Conservation (phyloP, 2,797 vertebrate genomes). For the Pyrrhura leucotis region DNA sequence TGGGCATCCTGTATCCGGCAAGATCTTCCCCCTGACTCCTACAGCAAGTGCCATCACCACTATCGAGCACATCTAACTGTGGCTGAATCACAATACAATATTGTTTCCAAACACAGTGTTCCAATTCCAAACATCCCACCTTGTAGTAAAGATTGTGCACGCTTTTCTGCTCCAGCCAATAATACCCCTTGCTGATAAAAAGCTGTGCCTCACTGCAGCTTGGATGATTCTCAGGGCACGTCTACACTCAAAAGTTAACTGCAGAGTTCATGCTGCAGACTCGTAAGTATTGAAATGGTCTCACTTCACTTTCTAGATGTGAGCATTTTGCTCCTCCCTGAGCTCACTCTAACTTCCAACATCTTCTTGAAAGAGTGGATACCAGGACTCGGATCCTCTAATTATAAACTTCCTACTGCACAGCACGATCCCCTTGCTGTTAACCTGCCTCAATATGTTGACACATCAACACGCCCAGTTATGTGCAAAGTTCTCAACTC, state of each 20-base stretch:
- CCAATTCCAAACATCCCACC: neutral
- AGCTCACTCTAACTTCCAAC: neutral
- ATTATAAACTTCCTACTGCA: neutral
- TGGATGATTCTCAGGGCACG: neutral
- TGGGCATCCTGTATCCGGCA: accelerated
- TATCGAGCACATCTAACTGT: neutral
- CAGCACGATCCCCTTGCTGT: neutral
- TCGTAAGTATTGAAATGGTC: neutral
- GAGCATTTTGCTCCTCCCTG: neutral
- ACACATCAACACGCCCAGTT: neutral
- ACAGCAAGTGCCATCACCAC: too few species aligned
- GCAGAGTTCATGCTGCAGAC: neutral
- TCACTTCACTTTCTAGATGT: slow-evolving; percentile 1
- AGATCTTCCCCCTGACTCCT: neutral
- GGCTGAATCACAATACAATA: neutral
- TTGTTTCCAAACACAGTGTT: neutral
- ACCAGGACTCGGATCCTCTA: neutral
- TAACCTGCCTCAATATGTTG: neutral
- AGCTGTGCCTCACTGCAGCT: neutral
- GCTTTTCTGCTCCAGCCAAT: neutral
- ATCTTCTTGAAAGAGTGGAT: neutral
- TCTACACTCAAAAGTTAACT: neutral
- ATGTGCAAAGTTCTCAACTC: neutral
- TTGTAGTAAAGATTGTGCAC: neutral
- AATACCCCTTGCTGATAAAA: neutral